Conservation (phyloP, 2,797 vertebrate genomes). For the Rhinatrema bivittatum region DNA sequence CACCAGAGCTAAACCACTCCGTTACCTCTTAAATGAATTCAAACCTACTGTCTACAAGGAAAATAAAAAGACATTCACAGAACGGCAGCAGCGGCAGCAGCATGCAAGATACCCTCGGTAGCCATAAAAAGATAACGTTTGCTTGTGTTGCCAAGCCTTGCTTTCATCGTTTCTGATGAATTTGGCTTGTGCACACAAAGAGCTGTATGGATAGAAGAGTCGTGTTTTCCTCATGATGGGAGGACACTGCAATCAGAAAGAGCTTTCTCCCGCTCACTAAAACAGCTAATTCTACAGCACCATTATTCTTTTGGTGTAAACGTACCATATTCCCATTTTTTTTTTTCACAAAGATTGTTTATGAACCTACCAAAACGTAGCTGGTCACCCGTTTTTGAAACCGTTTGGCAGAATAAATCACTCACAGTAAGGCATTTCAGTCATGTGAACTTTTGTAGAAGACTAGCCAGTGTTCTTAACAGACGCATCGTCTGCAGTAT, state of each 20-base stretch:
- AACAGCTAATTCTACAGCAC: conserved; percentile 33
- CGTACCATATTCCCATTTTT: conserved; percentile 2
- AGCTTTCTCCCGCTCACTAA: conserved; percentile 21
- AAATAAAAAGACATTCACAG: conserved; percentile 35
- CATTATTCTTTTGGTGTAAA: conserved; percentile 21
- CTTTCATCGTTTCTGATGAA: conserved; percentile 46
- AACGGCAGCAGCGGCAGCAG: conserved; percentile 54
- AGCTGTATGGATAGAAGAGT: conserved; percentile 25
- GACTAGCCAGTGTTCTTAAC: conserved; percentile 33
- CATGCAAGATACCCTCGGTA: conserved; percentile 71
- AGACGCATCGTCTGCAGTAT: too few relatives aligned
- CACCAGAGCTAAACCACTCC: conserved; percentile 57
- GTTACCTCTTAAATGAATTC: conserved; percentile 55
- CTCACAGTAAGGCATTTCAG: conserved; percentile 45
- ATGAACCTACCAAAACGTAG: conserved; percentile 22
- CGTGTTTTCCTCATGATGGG: conserved; percentile 28
- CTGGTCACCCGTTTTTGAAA: conserved; percentile 11
- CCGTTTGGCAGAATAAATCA: conserved; percentile 35
- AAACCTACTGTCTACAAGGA: conserved; percentile 56
- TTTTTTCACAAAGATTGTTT: conserved; percentile 8
- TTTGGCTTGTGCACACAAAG: conserved; percentile 39
- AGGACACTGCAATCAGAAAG: conserved; percentile 35
- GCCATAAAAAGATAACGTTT: conserved; percentile 50
- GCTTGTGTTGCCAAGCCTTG: conserved; percentile 53
- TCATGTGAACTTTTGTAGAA: conserved; percentile 28